Base-by-base conservation (phyloP, 2,113 vertebrate species). In the Megaleporinus macrocephalus region DNA sequence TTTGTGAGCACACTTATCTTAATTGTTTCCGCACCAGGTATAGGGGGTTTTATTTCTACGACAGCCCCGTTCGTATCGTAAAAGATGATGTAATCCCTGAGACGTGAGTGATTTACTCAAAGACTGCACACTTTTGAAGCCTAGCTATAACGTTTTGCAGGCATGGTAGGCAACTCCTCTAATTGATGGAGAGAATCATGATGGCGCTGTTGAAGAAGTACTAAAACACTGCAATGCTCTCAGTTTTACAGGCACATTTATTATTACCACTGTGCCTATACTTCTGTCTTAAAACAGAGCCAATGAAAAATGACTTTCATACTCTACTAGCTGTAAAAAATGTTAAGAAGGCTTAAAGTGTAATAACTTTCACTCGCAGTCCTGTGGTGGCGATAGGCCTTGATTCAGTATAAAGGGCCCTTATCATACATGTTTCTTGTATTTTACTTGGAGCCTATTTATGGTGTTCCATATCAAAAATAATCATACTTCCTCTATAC, bases 21-120 rank as follows among this genome's bases (percentile, higher is more conserved):
- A 89, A 93, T 90, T 90, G 88, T 89, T 87, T 88, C 84, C 83
- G 80, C 83, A 57, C 75, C 29, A 68, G 68, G 85, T 89, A 85
- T 79, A 77, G 84, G 59, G 53, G 1, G 6, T 85, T 89, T 90
- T 85, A 73, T 74, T 84, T 80, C 76, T 74, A 55, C 76, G 62
- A 83, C 71, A 81, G 14, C 55, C 82, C 79, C 44, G 22, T 77
- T 47, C 14, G 57, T 44, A 55, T 27, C 44, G 72, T 16, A 26
- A 49, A 65, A 82, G 73, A 85, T 63, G 82, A 78, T 85, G 41
- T 24, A 51, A 84, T 82, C 47, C 76, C 68, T 15, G 47, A n/a
- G 61, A 29, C 47, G 22, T n/a, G 59, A 41, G 44, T 63, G 74
- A 76, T 76, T 26, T 26, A 62, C 36, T 47, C 12, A 41, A 18